phyloP scores from a whole-genome alignment of 2,113 vertebrate species.

The Bos indicus region DNA sequence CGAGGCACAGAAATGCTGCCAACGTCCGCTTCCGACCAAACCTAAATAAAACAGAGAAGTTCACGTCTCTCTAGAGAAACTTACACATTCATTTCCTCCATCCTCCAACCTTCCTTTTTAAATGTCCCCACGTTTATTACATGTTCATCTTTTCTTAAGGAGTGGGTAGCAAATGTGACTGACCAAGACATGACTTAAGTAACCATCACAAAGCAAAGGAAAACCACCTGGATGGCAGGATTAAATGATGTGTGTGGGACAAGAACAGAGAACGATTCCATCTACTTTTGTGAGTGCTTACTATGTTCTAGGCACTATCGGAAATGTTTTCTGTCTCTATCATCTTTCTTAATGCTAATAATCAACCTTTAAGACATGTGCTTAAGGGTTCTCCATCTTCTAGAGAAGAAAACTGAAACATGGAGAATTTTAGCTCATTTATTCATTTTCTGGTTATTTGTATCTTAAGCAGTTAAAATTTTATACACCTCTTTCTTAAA shows the following conservation, averaged over 20 bases:
- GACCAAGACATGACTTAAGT: not conserved
- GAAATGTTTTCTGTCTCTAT: not conserved
- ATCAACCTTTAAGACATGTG: not conserved
- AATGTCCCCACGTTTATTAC: not conserved
- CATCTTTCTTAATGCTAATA: not conserved
- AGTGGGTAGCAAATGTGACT: not conserved
- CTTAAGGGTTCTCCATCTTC: not conserved
- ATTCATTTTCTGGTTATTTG: not conserved
- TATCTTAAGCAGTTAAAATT: not conserved
- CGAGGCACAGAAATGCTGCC: constrained; percentile 80
- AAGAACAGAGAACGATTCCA: not conserved
- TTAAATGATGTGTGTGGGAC: not conserved
- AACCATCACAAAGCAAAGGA: not conserved
- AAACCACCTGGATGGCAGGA: not conserved
- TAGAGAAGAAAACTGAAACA: not conserved
- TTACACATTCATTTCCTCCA: not conserved
- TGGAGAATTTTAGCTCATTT: not conserved
- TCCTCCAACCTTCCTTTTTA: not conserved
- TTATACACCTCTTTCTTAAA: not conserved
- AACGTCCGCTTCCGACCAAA: constrained; percentile 83
- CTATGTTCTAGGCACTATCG: not conserved
- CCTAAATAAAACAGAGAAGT: constrained; percentile 64
- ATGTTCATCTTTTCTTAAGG: not conserved
- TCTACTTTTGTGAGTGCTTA: not conserved
- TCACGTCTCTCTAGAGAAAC: not conserved